Base-by-base conservation (phyloP, 2,797 vertebrate species). In the Parauchenoglanis ngamensis region DNA sequence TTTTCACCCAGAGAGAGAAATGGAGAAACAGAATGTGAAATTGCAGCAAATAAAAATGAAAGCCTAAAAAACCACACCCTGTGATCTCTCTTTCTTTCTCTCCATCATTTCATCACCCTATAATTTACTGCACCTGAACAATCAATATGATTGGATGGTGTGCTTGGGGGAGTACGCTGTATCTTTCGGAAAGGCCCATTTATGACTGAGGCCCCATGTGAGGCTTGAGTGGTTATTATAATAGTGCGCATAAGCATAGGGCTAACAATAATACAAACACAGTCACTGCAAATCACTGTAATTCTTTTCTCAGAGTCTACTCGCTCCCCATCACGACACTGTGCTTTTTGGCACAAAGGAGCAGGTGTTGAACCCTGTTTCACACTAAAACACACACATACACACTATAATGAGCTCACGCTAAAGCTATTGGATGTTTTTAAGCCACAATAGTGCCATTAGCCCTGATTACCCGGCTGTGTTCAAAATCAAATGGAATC, bases 281-380 rank as follows among this genome's bases (percentile, higher is more conserved):
- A 87, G 40, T 89, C 91, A 89, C 90, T 88, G 83, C 93, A 95
- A 95, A 95, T 96, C 93, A 94, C 95, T 90, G 88, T 95, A 95
- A 96, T 96, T 96, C 94, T 95, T 95, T 93, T 95, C 95, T 96
- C 93, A 84, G 87, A 85, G 86, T 70, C 46, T 82, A 79, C 52
- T 28, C 56, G 19, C 80, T 88, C 85, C 65, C 57, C 52, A 87
- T 86, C 40, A 67, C 87, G 72, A 78, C 79, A 85, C 87, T 72
- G 0, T n/a, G 92, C 28, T 95, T 93, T 93, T 93, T 87, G 89
- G 94, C 92, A 96, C 95, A 97, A 96, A 96, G 95, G 95, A 97
- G 96, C 97, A 97, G 97, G 97, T 97, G 96, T 96, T 96, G 95
- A 95, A 88, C 91, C 90, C 92, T 85, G 59, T 84, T 75, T 61